Percentiles rank a stretch among this genome's conserved stretches.
These are phyloP conservation scores for Pemphigus obesinymphae DNA, from an alignment of 1,140 invertebrate species.

Conservation along the genomic window DNA sequence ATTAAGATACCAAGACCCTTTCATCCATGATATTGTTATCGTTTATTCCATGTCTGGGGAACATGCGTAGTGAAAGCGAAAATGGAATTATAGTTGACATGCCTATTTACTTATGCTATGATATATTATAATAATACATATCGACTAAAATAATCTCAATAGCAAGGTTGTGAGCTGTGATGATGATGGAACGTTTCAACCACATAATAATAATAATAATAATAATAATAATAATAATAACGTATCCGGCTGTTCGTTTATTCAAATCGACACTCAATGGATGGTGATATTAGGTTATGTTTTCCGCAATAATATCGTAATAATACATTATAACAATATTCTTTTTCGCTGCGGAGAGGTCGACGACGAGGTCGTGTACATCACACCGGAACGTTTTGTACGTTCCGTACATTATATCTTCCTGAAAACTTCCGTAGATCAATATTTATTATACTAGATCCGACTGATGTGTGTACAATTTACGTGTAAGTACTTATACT, in stretches of 20 bases:
- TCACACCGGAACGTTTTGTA: constrained; percentile 9
- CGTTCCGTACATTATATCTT: too few species aligned
- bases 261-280: background rate
- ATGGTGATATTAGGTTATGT: background rate
- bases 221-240: background rate
- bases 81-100: too few species aligned
- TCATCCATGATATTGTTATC: too few species aligned
- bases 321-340: too few species aligned
- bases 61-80: too few species aligned
- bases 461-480: background rate
- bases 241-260: background rate
- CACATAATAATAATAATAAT: background rate
- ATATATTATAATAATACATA: background rate
- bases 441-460: background rate
- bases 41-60: too few species aligned
- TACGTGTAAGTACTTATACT: background rate
- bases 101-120: too few species aligned
- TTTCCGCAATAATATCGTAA: background rate
- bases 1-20: too few species aligned
- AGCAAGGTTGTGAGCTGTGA: constrained; percentile 11
- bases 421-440: background rate
- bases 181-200: background rate
- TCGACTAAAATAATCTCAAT: background rate
- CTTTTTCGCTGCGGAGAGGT: background rate
- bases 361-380: constrained; percentile 4